These are phyloP conservation scores for Eulimnadia texana DNA, from an alignment of 1,140 invertebrate species.

Conservation along the genomic window DNA sequence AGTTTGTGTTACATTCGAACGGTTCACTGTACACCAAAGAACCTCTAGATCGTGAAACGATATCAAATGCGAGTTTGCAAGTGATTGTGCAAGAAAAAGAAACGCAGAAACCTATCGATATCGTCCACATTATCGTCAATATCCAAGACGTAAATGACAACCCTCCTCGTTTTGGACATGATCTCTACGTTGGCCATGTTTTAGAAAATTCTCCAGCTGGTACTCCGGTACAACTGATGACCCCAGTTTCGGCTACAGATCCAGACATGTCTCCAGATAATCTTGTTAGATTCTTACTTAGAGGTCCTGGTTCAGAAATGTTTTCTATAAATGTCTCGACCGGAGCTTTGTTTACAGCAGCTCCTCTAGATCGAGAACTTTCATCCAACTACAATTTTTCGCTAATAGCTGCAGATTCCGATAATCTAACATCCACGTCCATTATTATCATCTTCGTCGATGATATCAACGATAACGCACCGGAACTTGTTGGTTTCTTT, in stretches of 20 bases:
- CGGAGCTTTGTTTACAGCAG: neutral
- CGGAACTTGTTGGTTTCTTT: conserved; percentile 45
- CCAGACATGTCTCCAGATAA: conserved; percentile 67
- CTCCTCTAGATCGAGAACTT: neutral
- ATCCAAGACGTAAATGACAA: conserved; percentile 30
- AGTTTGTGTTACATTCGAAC: conserved; percentile 4
- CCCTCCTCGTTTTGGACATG: conserved; percentile 33
- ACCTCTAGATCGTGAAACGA: conserved; percentile 38
- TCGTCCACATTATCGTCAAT: conserved; percentile 28
- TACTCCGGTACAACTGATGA: conserved; percentile 42
- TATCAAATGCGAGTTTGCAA: conserved; percentile 42
- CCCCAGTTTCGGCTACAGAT: conserved; percentile 71
- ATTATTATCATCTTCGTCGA: conserved; percentile 31
- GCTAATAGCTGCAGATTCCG: conserved; percentile 58
- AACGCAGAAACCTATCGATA: conserved; percentile 42
- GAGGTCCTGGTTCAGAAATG: conserved; percentile 25
- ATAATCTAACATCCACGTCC: conserved; percentile 18
- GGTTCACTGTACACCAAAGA: conserved; percentile 57
- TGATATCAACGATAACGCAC: conserved; percentile 58
- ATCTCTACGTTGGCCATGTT: conserved; percentile 60
- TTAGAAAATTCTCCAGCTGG: conserved; percentile 59
- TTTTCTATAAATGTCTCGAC: conserved; percentile 26
- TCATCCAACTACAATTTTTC: conserved; percentile 48
- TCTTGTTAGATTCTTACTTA: conserved; percentile 42
- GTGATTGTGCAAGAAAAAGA: conserved; percentile 64